Base-by-base conservation (phyloP, 2,888 invertebrate genomes). In the Acronicta psi region DNA sequence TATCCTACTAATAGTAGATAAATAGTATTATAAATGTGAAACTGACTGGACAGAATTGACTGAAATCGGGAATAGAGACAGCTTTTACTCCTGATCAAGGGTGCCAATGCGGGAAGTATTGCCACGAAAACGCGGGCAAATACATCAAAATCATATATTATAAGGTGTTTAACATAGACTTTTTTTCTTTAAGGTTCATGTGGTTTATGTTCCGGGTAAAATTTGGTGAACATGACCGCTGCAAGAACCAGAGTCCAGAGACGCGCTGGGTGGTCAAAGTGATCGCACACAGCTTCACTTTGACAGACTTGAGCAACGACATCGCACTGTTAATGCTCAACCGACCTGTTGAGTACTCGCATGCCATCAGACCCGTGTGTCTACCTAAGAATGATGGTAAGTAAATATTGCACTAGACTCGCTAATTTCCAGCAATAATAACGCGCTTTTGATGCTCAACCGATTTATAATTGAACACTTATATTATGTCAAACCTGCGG, bases 191-290 rank as follows among this genome's bases (percentile, higher is more conserved):
- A n/a, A 97, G 97, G 51, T 97, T 97, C 88, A 97, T 97, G 97
- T 98, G 97, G 97, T 98, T 97, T 89, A 96, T 97, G 96, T 97
- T 98, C 82, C 97, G 97, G 80, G 97, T 97, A 47, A 97, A 97
- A 2, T 97, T 98, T 73, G 98, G 98, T 0, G 98, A 98, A 83
- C 98, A 98, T 84, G 96, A 98, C 85, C 95, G 97, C 41, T 98
- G 98, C 72, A 95, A 95, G 62, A 95, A 95, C 41, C 93, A 93
- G 49, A 92, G 95, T 31, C 96, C 97, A 0, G 96, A 97, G 83
- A 96, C 96, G 0, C 95, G 97, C 58, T 96, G 95, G 83, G 96
- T 97, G 17, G 88, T 97, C 31, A 94, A 97, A 73, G 96, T 97
- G 50, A 95, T 96, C 29, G 95, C 96, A 0, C 97, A 97, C 58